These are phyloP conservation scores for human (Homo sapiens) DNA, from an alignment of 2,113 vertebrate species.

Conservation along the genomic window GRCh38 chr9:130605001-130605500, in stretches of 20 bases:
- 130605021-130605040: accelerated
- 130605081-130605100: not conserved
- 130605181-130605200: not conserved
- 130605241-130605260: not conserved
- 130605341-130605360: not conserved
- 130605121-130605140: not conserved
- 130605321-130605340: accelerated
- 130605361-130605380: not conserved
- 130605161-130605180: not conserved
- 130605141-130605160: accelerated
- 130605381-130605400: not conserved
- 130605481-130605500: not conserved
- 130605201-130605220: accelerated
- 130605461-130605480: accelerated
- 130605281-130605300: not conserved
- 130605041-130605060: not conserved
- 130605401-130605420: not conserved
- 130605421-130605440: not conserved
- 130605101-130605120: not conserved
- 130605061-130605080: not conserved
- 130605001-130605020: not conserved
- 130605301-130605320: not conserved
- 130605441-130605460: no score
- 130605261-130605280: not conserved
- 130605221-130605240: not conserved